Percentiles rank a stretch among this genome's conserved stretches.
Evolutionary conservation across 2,113 vertebrate species (phyloP).

Genomic region (Strigops habroptila): DNA sequence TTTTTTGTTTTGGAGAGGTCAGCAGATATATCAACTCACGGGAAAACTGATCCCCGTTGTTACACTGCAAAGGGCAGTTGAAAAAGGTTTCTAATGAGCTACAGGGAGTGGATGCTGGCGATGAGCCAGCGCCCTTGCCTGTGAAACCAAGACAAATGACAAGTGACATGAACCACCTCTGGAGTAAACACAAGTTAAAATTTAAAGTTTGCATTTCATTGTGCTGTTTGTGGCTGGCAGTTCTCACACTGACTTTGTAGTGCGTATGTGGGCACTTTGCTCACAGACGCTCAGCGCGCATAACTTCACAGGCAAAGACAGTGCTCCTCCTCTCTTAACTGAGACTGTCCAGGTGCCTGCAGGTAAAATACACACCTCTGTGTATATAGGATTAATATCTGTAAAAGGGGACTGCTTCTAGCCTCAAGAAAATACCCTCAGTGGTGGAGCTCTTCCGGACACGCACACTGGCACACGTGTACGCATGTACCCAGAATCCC

Average conservation of each 20-base stretch:
- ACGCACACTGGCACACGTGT: fast-evolving
- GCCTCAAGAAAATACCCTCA: neutral
- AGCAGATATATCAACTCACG: conserved; percentile 4
- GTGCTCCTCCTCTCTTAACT: no score
- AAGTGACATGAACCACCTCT: neutral
- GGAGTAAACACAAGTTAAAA: neutral
- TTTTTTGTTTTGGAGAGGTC: conserved; percentile 23
- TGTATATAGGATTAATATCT: neutral
- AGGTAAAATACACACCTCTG: neutral
- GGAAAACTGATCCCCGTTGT: conserved; percentile 13
- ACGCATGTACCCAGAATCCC: fast-evolving
- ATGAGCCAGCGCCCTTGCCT: neutral
- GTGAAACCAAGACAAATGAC: neutral
- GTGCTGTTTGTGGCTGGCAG: neutral
- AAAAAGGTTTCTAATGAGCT: conserved; percentile 10
- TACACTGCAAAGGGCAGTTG: neutral
- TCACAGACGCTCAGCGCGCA: fast-evolving
- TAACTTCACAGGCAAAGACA: neutral
- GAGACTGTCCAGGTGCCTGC: fast-evolving
- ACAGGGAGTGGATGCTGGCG: neutral
- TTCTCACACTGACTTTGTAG: neutral
- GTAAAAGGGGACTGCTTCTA: neutral
- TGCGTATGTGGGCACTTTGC: fast-evolving
- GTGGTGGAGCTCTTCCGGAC: neutral
- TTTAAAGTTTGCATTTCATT: neutral